Percentiles rank a stretch among this genome's conserved stretches.
Conservation (phyloP, 2,888 invertebrate species). For the Branchipolynoe longqiensis region DNA sequence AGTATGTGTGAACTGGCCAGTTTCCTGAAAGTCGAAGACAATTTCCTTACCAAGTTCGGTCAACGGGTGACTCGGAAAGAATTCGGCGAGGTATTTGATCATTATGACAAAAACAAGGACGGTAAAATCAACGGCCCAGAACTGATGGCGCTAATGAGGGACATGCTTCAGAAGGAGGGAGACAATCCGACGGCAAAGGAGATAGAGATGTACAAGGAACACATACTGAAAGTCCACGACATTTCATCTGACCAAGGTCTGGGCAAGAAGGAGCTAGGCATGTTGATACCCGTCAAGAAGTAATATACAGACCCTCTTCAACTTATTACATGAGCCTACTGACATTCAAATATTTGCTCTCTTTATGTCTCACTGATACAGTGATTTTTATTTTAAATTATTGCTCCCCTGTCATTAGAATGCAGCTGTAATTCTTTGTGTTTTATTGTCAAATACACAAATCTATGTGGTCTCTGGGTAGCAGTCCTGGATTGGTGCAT, state of each 20-base stretch:
- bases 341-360: too few species aligned
- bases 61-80: not conserved
- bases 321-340: too few species aligned
- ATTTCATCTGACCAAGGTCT: not conserved
- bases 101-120: slow-evolving; percentile 44
- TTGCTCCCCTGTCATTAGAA: too few species aligned
- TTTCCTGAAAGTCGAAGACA: slow-evolving; percentile 39
- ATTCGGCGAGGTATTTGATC: slow-evolving; percentile 31
- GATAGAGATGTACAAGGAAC: slow-evolving; percentile 18
- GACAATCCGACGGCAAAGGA: slow-evolving; percentile 29
- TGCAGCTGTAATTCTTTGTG: too few species aligned
- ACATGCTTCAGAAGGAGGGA: not conserved
- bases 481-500: too few species aligned
- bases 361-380: too few species aligned
- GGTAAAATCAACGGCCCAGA: slow-evolving; percentile 32
- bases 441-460: too few species aligned
- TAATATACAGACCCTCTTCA: not conserved
- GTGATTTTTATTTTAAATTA: too few species aligned
- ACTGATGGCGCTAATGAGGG: slow-evolving; percentile 32
- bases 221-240: slow-evolving; percentile 28
- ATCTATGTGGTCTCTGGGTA: too few species aligned
- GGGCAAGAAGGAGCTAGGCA: slow-evolving; percentile 13
- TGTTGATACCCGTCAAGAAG: slow-evolving; percentile 35
- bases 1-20: slow-evolving; percentile 1
- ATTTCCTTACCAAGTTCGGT: slow-evolving; percentile 18